Conservation (phyloP, 2,888 invertebrate genomes). For the Lycia hirtaria region DNA sequence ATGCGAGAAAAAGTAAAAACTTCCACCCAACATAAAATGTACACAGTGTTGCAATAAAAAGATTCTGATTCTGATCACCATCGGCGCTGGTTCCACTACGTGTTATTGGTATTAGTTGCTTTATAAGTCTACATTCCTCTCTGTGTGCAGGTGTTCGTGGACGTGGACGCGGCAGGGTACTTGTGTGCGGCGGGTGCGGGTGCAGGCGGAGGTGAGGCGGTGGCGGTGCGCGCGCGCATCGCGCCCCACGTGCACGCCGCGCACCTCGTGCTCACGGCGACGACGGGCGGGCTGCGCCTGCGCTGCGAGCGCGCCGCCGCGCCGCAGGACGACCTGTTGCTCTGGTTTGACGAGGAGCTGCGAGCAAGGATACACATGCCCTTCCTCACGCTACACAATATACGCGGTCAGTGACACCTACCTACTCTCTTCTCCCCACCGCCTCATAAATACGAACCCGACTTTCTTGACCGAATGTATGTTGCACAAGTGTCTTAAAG, state of each 20-base stretch:
- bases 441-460: too few species aligned
- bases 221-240: conserved; percentile 54
- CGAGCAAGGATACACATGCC: conserved; percentile 91
- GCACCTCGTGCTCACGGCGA: conserved; percentile 84
- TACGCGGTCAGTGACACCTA: conserved; percentile 87
- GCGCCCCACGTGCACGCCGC: conserved; percentile 85
- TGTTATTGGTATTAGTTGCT: too few species aligned
- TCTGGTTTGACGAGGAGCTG: conserved; percentile 94
- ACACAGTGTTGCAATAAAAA: too few species aligned
- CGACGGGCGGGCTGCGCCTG: conserved; percentile 76
- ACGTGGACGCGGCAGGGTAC: conserved; percentile 53
- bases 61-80: too few species aligned
- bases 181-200: conserved; percentile 46
- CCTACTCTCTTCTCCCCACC: not conserved
- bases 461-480: too few species aligned
- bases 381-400: conserved; percentile 89
- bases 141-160: conserved; percentile 56
- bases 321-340: conserved; percentile 88
- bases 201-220: conserved; percentile 44
- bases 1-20: too few species aligned
- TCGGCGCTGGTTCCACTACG: too few species aligned
- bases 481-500: too few species aligned
- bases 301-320: conserved; percentile 71
- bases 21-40: too few species aligned
- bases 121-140: conserved; percentile 12